Conservation (phyloP, 2,113 vertebrate species). For the Limnothrissa miodon region DNA sequence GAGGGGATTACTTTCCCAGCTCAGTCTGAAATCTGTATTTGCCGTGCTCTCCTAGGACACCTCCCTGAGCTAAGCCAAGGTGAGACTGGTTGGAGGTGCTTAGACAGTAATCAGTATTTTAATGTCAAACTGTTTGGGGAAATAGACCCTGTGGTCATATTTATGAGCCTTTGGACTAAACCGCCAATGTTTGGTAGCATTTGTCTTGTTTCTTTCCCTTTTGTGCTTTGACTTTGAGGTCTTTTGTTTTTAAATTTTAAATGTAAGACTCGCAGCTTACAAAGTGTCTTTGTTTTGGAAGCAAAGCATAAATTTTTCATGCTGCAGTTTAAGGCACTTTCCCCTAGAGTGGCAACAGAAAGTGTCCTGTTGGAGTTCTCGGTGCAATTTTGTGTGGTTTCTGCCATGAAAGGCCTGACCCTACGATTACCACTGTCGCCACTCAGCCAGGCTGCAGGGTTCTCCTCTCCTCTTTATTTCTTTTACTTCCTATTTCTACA, state of each 20-base stretch:
- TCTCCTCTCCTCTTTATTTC: not conserved
- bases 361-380: not conserved
- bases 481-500: not conserved
- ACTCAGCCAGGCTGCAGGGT: not conserved
- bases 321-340: not conserved
- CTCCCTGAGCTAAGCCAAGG: not conserved
- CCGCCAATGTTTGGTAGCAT: not conserved
- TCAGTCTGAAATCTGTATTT: constrained; percentile 46
- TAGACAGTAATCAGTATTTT: not conserved
- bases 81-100: not conserved
- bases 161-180: not conserved
- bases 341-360: not conserved
- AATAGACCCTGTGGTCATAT: not conserved
- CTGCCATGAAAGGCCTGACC: not conserved
- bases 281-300: not conserved
- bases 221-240: not conserved
- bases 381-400: not conserved
- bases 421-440: not conserved
- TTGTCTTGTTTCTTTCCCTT: not conserved
- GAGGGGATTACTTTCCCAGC: constrained; percentile 51
- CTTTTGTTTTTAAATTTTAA: not conserved
- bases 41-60: not conserved
- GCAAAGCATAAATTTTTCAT: not conserved
- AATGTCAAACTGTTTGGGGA: not conserved
- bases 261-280: not conserved